Evolutionary conservation across 2,113 vertebrate genomes (phyloP).

Genomic region (Aptenodytes patagonicus): DNA sequence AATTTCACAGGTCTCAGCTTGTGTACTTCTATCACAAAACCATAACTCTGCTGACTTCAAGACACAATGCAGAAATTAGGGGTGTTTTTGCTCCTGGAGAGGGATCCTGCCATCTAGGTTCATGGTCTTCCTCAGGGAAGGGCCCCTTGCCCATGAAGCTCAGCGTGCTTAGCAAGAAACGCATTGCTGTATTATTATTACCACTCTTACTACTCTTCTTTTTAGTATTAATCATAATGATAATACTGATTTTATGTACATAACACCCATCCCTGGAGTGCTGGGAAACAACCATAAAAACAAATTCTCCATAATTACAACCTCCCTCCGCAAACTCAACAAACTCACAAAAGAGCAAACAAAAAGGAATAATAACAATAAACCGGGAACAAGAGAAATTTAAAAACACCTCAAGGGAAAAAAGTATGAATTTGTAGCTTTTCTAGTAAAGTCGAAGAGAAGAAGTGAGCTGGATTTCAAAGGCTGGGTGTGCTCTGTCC

Average conservation of each 20-base stretch:
- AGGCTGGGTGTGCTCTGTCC: background rate
- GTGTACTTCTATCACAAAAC: background rate
- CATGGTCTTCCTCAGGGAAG: background rate
- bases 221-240: background rate
- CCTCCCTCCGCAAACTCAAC: background rate
- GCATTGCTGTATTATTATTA: background rate
- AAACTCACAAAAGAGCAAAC: slow-evolving; percentile 19
- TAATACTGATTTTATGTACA: background rate
- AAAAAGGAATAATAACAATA: slow-evolving; percentile 19
- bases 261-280: background rate
- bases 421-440: background rate
- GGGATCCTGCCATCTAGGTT: background rate
- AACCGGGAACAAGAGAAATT: slow-evolving; percentile 6
- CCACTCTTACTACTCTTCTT: background rate
- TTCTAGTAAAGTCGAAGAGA: background rate
- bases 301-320: background rate
- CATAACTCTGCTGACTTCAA: background rate
- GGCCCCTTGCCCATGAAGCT: background rate
- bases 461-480: background rate
- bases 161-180: background rate
- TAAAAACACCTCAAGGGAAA: background rate
- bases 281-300: background rate
- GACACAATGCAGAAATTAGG: background rate
- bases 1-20: background rate
- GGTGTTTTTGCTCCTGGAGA: background rate